Conservation (phyloP, 2,113 vertebrate species). For the Podiceps cristatus region DNA sequence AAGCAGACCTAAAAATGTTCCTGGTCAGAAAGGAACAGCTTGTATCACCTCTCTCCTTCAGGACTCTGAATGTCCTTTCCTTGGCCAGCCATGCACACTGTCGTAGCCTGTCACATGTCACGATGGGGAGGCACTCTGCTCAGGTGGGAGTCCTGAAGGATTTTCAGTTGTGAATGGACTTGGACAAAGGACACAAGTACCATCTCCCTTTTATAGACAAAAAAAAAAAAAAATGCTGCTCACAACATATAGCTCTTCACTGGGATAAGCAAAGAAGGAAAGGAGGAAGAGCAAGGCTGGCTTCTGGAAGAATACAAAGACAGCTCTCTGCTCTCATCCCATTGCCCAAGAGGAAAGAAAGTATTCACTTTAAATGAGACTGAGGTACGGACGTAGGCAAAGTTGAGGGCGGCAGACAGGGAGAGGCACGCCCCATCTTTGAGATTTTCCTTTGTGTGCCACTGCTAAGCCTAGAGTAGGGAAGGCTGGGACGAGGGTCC, state of each 20-base stretch:
- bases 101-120: background rate
- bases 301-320: background rate
- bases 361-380: background rate
- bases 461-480: background rate
- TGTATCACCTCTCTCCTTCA: background rate
- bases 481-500: background rate
- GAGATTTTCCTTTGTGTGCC: background rate
- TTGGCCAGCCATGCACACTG: background rate
- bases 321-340: background rate
- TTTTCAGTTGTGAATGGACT: background rate
- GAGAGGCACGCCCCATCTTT: background rate
- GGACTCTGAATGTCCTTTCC: background rate
- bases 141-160: background rate
- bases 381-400: background rate
- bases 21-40: background rate
- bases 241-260: background rate
- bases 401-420: background rate
- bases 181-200: background rate
- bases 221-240: background rate
- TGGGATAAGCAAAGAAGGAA: background rate
- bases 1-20: background rate
- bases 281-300: background rate
- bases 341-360: background rate
- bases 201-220: background rate
- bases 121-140: background rate